Percentiles rank a stretch among this genome's conserved stretches.
Evolutionary conservation across 2,797 vertebrate genomes (phyloP).

Genomic region (Babyrousa celebensis): DNA sequence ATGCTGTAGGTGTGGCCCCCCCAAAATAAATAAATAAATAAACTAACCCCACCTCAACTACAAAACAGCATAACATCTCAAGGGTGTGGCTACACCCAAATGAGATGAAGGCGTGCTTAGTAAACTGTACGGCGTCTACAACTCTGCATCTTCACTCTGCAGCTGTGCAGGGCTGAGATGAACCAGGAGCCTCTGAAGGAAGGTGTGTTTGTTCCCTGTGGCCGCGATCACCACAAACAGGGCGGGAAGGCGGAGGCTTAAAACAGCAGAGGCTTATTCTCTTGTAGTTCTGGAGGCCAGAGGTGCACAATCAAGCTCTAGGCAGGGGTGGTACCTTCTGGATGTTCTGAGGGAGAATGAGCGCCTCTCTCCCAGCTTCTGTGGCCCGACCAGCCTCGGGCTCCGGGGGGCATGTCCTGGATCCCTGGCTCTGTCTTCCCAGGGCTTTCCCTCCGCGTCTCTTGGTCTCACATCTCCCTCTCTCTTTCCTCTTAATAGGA

Average conservation of each 20-base stretch:
- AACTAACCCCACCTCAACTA: not conserved
- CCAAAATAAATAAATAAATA: too few species aligned
- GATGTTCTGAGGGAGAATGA: not conserved
- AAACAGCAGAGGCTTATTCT: not conserved
- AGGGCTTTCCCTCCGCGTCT: not conserved
- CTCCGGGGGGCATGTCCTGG: not conserved
- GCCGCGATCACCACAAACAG: not conserved
- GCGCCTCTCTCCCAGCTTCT: not conserved
- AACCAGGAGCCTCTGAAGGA: not conserved
- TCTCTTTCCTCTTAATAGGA: slow-evolving; percentile 22
- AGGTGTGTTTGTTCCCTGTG: not conserved
- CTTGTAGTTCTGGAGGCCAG: not conserved
- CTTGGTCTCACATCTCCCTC: not conserved
- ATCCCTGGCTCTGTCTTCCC: not conserved
- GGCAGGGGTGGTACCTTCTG: not conserved
- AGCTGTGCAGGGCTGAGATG: not conserved
- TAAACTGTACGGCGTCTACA: not conserved
- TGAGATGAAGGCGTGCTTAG: not conserved
- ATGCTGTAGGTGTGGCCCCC: too few species aligned
- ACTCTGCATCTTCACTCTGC: not conserved
- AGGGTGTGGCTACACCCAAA: not conserved
- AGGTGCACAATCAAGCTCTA: not conserved
- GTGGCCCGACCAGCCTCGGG: not conserved
- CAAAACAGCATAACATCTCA: not conserved
- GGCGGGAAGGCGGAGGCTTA: not conserved